Evolutionary conservation across 2,888 invertebrate genomes (phyloP), one percentile per base, ranked within the genome.

Genomic region (Eustalomyia histrio): DNA sequence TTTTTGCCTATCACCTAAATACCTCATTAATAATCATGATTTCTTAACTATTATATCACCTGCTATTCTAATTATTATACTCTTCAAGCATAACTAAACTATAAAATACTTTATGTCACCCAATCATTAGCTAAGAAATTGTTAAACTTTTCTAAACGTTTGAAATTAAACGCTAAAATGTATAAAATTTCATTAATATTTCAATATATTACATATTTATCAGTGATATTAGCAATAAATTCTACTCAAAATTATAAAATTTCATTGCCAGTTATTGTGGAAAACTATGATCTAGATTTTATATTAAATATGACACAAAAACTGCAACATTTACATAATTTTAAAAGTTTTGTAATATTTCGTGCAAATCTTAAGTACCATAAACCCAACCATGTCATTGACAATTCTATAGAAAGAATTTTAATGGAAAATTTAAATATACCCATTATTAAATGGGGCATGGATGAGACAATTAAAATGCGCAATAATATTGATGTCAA

Each of bases 241-340:
- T 24, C 52, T 17, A 43, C 24, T 2, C 43, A 29, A 55, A 17
- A 6, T 21, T 47, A 6, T 55, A 7, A 73, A 33, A 50, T 73
- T 7, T 2, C 17, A 52, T 18, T 29, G 16, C 43, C 61, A 2
- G 9, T 61, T 14, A 6, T 47, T 7, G 33, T 21, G 21, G 50
- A 50, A 50, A 61, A 73, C 35, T 39, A 79, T 39, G 58, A 60
- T 35, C 50, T 69, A 16, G 73, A 74, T n/a, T 81, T 78, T 50
- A 14, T 74, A 9, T 47, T 35, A 24, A 78, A 78, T 52, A 68
- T 67, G 14, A 68, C 73, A 0, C 47, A 50, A 1, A 35, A 68
- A 16, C 39, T 79, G 14, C 55, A 74, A 9, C 9, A 24, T 1
- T 43, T 16, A 12, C 50, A 74, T 52, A 17, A 24, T 7, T 73